Evolutionary conservation across 2,113 vertebrate species (phyloP), one percentile per base, ranked within the genome.

Genomic region (Cricetomys ansorgei): DNA sequence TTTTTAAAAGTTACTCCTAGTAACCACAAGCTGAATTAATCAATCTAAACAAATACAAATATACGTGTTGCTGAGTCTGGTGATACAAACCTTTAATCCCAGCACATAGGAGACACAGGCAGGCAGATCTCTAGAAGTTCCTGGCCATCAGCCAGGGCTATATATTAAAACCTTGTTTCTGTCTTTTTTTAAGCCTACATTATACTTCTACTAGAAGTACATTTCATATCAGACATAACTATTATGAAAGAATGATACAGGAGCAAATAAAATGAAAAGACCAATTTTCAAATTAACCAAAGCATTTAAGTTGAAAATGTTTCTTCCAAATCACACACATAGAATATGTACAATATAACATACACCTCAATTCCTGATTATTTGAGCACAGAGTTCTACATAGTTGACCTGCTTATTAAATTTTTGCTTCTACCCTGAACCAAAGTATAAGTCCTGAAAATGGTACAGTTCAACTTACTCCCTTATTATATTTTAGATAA

Each of bases 281-380:
- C 45, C 43, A 89, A 57, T 72, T 59, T 43, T 87, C 80, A 90
- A 88, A 81, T 50, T 93, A 94, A 87, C 37, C 21, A 92, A 69
- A 81, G 40, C 21, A 80, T 84, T 76, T 96, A 64, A 53, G 12
- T 91, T 92, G 94, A 95, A 95, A 94, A 92, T 21, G 15, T 96
- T 50, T 12, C 37, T n/a, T 19, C 87, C 40, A 86, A 29, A 65
- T 83, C 10, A 95, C 12, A 72, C 72, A 83, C 72, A 75, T 16
- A 64, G 17, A 31, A 57, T 64, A 77, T 64, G 17, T 29, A 62
- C 55, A 65, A 67, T 83, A 27, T 65, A 65, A 87, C 53, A 76
- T 2, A 34, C 16, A 55, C 53, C 29, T 76, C 50, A 43, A 4
- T 45, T 91, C 88, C 89, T 45, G 34, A 40, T 23, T 19, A 65